A percentile compares a stretch with the other conserved stretches of the same genome.
phyloP scores from a whole-genome alignment of 2,797 vertebrate genomes.

The Notolabrus celidotus region DNA sequence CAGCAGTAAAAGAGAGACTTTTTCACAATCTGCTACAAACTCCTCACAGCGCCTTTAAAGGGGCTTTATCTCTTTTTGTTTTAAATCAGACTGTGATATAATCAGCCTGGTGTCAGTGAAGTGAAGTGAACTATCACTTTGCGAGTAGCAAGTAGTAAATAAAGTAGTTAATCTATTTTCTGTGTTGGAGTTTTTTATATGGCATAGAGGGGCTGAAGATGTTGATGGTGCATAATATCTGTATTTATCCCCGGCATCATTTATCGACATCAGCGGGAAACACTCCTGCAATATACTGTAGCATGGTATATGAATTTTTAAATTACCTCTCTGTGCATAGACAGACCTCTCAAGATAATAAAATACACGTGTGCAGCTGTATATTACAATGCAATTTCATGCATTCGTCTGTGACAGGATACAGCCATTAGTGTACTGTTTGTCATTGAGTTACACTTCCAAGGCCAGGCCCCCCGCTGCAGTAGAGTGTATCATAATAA shows the following conservation, averaged over 20 bases:
- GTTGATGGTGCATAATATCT: conserved; percentile 77
- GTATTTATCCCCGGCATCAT: conserved; percentile 65
- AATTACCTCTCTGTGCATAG: conserved; percentile 42
- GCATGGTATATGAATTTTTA: conserved; percentile 47
- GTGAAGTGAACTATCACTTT: conserved; percentile 55
- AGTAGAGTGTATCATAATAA: conserved; percentile 47
- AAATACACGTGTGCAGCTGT: conserved; percentile 45
- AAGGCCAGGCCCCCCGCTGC: conserved; percentile 19
- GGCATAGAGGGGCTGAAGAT: conserved; percentile 50
- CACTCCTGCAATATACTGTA: conserved; percentile 25
- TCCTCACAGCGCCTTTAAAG: conserved; percentile 16
- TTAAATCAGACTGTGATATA: conserved; percentile 47
- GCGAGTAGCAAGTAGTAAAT: conserved; percentile 41
- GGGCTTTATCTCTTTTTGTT: conserved; percentile 12
- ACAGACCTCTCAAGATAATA: conserved; percentile 66
- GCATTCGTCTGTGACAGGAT: conserved; percentile 59
- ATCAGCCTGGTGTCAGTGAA: conserved; percentile 47
- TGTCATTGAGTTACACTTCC: conserved; percentile 52
- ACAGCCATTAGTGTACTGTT: conserved; percentile 45
- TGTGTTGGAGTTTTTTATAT: conserved; percentile 56
- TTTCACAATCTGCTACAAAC: too few species aligned
- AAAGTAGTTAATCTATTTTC: conserved; percentile 52
- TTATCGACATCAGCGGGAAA: conserved; percentile 70
- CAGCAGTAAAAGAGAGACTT: too few species aligned
- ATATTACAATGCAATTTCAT: conserved; percentile 47